A percentile compares a stretch with the other conserved stretches of the same genome.
phyloP scores from a whole-genome alignment of 1,140 invertebrate species.

The Anadara kagoshimensis region DNA sequence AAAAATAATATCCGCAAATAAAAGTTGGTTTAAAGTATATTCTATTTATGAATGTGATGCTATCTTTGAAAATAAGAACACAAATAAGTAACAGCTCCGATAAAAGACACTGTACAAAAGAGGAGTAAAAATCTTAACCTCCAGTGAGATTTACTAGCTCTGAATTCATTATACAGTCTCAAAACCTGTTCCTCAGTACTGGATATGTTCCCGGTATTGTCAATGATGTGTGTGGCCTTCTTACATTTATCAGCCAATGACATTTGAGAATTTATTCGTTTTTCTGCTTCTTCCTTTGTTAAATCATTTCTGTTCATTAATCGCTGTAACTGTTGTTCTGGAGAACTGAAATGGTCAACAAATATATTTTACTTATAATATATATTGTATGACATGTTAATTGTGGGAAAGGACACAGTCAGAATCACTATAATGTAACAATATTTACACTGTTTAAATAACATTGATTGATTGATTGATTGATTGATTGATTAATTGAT shows the following conservation, averaged over 20 bases:
- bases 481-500: no score
- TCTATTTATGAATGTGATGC: no score
- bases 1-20: no score
- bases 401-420: no score
- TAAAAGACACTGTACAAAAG: slow-evolving; percentile 2
- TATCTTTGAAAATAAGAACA: no score
- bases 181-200: slow-evolving; percentile 73
- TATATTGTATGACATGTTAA: no score
- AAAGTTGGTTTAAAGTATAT: no score
- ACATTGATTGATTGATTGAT: no score
- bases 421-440: no score
- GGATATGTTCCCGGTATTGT: slow-evolving; percentile 82
- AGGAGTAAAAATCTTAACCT: slow-evolving; percentile 21
- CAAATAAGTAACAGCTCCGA: no score
- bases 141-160: slow-evolving; percentile 45
- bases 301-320: slow-evolving; percentile 84
- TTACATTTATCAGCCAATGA: slow-evolving; percentile 84
- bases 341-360: slow-evolving; percentile 79
- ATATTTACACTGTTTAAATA: no score
- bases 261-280: slow-evolving; percentile 87
- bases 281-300: slow-evolving; percentile 84
- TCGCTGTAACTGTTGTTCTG: slow-evolving; percentile 85
- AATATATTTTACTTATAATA: not conserved
- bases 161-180: slow-evolving; percentile 37
- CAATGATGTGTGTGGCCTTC: slow-evolving; percentile 86